Conservation (phyloP, 2,113 vertebrate genomes). For the Bagarius yarrelli region DNA sequence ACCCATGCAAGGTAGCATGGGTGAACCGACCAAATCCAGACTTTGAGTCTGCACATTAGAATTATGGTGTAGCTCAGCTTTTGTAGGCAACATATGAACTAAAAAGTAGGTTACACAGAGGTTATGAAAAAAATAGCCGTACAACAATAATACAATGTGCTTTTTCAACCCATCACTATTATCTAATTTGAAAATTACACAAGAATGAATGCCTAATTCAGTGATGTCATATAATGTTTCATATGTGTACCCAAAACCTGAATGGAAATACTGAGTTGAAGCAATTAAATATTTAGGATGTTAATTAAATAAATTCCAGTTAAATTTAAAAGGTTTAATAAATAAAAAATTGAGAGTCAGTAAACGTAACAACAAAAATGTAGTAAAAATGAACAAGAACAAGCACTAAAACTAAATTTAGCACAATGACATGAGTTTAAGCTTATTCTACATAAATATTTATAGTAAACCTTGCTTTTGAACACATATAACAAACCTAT, state of each 20-base stretch:
- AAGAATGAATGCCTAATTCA: not conserved
- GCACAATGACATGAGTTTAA: not conserved
- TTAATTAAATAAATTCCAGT: slow-evolving; percentile 2
- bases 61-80: too few species aligned
- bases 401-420: slow-evolving; percentile 25
- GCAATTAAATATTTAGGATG: not conserved
- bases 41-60: too few species aligned
- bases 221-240: not conserved
- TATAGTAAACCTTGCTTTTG: not conserved
- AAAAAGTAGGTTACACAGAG: slow-evolving; percentile 41
- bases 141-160: slow-evolving; percentile 30
- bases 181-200: slow-evolving; percentile 43
- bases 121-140: slow-evolving; percentile 54
- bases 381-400: slow-evolving; percentile 33
- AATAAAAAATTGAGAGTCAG: slow-evolving; percentile 34
- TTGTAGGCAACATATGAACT: slow-evolving; percentile 49
- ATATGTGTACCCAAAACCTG: not conserved
- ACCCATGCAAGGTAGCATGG: too few species aligned
- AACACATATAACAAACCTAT: not conserved
- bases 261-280: not conserved
- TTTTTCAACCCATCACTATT: slow-evolving; percentile 40
- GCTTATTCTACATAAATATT: not conserved
- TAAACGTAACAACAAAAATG: not conserved
- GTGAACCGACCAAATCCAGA: too few species aligned
- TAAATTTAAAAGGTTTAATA: not conserved